phyloP scores from a whole-genome alignment of 2,888 invertebrate species.

The Melieria picta region DNA sequence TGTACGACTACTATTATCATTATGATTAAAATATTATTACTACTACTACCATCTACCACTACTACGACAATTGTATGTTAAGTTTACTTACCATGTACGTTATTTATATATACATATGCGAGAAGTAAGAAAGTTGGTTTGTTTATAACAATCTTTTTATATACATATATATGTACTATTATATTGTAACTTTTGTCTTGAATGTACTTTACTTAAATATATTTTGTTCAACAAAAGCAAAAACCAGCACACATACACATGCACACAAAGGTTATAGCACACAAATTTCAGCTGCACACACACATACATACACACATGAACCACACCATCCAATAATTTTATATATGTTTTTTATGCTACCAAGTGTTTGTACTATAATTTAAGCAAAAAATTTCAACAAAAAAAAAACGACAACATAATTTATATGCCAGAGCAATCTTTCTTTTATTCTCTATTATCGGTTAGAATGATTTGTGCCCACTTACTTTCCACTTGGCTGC shows the following conservation, averaged over 20 bases:
- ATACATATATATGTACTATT: too few relatives aligned
- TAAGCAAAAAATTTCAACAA: background rate
- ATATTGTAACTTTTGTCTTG: too few relatives aligned
- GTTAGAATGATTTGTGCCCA: too few relatives aligned
- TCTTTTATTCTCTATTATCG: too few relatives aligned
- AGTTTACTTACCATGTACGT: constrained; percentile 23
- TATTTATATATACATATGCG: constrained; percentile 18
- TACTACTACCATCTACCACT: constrained; percentile 22
- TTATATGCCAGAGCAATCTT: too few relatives aligned
- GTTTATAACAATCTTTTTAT: background rate
- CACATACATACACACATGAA: background rate
- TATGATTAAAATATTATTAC: constrained; percentile 5
- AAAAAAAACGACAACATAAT: background rate
- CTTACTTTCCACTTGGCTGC: too few relatives aligned
- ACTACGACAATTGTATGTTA: constrained; percentile 23
- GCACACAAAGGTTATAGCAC: background rate
- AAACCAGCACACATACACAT: background rate
- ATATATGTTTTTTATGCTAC: background rate
- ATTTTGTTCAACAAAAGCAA: background rate
- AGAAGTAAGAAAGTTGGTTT: constrained; percentile 1
- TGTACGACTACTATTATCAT: constrained; percentile 11
- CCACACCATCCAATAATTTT: background rate
- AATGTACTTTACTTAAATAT: background rate
- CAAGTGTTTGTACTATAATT: background rate
- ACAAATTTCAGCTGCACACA: background rate